Evolutionary conservation across 2,113 vertebrate genomes (phyloP), one percentile per base, ranked within the genome.

Genomic region (Mohoua ochrocephala): DNA sequence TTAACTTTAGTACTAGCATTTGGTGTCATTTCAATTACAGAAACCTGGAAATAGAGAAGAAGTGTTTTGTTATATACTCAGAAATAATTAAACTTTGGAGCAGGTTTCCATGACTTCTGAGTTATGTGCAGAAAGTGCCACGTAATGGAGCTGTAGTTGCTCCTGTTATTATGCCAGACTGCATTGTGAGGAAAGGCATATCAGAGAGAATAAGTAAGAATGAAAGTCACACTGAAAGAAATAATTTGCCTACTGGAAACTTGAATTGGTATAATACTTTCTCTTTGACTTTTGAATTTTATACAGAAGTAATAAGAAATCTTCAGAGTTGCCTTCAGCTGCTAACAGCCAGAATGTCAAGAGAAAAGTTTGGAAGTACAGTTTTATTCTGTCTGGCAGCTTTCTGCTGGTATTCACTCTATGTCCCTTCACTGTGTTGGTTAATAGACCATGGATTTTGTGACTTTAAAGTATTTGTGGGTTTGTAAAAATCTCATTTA

Each of bases 51-150:
- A 93, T 18, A 79, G 59, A 91, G 53, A 39, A 33, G 42, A 81
- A 88, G 14, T n/a, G 9, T 56, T 94, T 87, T 94, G 33, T 89
- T 93, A 91, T 76, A 56, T 67, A 57, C 42, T 93, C 53, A 50
- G 60, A 91, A 94, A 87, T 75, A 92, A 84, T 91, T 96, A 80
- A 93, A 84, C 39, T 91, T 87, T 35, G 87, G 45, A 90, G 65
- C 33, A 91, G 60, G 49, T 64, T 96, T 90, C 82, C 20, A 61
- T 70, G 41, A 86, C 90, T 95, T 95, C 35, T 3, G 12, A 73
- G 39, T 70, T 91, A 75, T 9, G 3, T 89, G 57, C 47, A 82
- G 67, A n/a, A 61, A 80, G 81, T 65, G 6, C 9, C 73, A 71
- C 1, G 1, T 82, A 91, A 90, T 75, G 76, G 92, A 94, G 33